These are phyloP conservation scores for Caradrina clavipalpis DNA, from an alignment of 2,888 invertebrate species.

Conservation along the genomic window DNA sequence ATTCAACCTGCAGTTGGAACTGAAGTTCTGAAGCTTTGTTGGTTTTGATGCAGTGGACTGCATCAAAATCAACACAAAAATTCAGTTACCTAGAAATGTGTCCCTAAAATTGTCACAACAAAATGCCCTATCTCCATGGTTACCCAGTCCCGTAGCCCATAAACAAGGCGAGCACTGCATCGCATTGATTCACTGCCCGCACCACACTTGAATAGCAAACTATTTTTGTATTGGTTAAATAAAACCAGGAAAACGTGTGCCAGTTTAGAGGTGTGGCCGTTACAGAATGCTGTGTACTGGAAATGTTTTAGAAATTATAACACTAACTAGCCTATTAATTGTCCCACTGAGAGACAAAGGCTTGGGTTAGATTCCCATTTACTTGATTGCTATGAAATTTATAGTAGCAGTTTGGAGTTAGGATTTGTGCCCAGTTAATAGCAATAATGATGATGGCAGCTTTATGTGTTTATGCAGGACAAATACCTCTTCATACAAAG, in stretches of 20 bases:
- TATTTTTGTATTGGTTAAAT: conserved; percentile 63
- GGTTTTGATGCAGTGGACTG: no score
- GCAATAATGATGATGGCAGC: no score
- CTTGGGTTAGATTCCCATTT: no score
- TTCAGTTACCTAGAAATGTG: conserved; percentile 14
- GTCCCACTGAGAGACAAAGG: no score
- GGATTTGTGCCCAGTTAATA: no score
- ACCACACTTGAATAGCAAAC: conserved; percentile 59
- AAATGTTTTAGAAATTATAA: conserved; percentile 19
- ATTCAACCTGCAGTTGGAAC: no score
- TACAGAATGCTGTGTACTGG: conserved; percentile 24
- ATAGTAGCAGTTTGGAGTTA: no score
- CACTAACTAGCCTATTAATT: no score
- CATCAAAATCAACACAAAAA: neutral
- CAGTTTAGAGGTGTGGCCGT: conserved; percentile 35
- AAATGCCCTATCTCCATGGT: conserved; percentile 24
- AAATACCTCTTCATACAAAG: no score
- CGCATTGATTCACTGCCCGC: conserved; percentile 62
- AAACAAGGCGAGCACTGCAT: conserved; percentile 59
- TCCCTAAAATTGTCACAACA: conserved; percentile 33
- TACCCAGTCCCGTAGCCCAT: conserved; percentile 41
- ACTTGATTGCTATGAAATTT: no score
- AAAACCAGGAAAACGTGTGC: conserved; percentile 55
- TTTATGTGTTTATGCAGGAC: no score
- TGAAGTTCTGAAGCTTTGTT: no score